A percentile compares a stretch with the other conserved stretches of the same genome.
Evolutionary conservation across 2,888 invertebrate genomes (phyloP).

Genomic region (Nineta flava): DNA sequence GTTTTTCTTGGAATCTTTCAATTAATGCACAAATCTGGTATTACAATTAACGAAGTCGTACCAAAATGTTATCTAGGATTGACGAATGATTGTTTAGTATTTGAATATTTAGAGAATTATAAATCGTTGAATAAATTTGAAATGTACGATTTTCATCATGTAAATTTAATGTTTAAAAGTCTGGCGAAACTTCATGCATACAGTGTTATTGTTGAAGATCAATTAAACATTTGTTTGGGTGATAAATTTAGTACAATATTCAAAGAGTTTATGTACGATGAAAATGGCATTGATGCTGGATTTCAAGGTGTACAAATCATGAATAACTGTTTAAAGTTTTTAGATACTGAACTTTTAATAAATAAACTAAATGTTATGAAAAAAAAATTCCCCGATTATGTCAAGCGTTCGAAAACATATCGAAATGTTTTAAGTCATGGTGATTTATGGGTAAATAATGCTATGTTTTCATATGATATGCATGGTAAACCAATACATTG

Average conservation of each 20-base stretch:
- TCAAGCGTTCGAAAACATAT: background rate
- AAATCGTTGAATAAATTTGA: background rate
- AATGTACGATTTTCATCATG: background rate
- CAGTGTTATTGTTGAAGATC: background rate
- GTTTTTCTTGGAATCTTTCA: background rate
- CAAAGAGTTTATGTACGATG: background rate
- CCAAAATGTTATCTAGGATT: background rate
- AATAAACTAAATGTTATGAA: background rate
- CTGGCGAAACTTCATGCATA: background rate
- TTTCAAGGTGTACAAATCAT: background rate
- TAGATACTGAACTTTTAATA: background rate
- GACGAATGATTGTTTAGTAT: background rate
- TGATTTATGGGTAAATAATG: background rate
- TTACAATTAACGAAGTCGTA: background rate
- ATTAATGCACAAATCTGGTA: background rate
- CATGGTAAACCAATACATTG: background rate
- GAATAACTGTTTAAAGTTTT: background rate
- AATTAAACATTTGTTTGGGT: background rate
- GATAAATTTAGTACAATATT: background rate
- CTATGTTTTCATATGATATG: background rate
- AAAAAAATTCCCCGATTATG: background rate
- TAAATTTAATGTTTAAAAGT: background rate
- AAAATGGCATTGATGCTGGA: background rate
- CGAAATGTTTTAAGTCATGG: constrained; percentile 1
- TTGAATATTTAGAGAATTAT: background rate